Evolutionary conservation across 2,888 invertebrate species (phyloP), one percentile per base, ranked within the genome.

Genomic region (Candidula unifasciata): DNA sequence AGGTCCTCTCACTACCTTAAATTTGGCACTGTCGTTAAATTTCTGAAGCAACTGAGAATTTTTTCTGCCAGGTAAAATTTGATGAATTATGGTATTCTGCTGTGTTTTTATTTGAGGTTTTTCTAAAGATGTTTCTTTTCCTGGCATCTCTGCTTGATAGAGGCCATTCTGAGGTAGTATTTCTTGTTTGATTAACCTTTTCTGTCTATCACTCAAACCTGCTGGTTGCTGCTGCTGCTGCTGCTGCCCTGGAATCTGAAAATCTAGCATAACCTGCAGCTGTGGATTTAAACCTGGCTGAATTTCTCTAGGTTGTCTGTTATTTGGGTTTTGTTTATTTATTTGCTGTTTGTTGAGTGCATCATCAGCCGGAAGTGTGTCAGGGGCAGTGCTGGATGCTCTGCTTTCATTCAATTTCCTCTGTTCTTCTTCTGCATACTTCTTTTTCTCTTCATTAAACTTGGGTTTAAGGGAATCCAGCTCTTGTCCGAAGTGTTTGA

Each of bases 391-490:
- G 13, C 33, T 21, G 18, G 71, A 74, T 27, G 27, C 27, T 21
- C 27, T 44, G 33, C 10, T 78, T 35, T 78, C 60, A 24, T 60
- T n/a, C 24, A 24, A 3, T 24, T 60, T 35, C 37, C 27, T 78
- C 77, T 64, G 60, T 64, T 64, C 60, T 24, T 74, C 54, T 27
- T 60, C 57, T 44, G 73, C 82, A 64, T 44, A 30, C 57, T 37
- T 66, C 57, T 77, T 64, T 16, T 80, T 84, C 44, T 54, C 27
- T 76, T 84, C 57, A 27, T 82, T 24, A 52, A 84, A 74, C 60
- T 52, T 68, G 33, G 80, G 64, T 60, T 35, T 74, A n/a, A 84
- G 24, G 24, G 80, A 66, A 0, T 73, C 68, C 3, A 84, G 68
- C 30, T 84, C 84, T n/a, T 30, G 33, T 18, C 54, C 57, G 54